phyloP scores from a whole-genome alignment of 2,888 invertebrate species.

The Barypeithes pellucidus region DNA sequence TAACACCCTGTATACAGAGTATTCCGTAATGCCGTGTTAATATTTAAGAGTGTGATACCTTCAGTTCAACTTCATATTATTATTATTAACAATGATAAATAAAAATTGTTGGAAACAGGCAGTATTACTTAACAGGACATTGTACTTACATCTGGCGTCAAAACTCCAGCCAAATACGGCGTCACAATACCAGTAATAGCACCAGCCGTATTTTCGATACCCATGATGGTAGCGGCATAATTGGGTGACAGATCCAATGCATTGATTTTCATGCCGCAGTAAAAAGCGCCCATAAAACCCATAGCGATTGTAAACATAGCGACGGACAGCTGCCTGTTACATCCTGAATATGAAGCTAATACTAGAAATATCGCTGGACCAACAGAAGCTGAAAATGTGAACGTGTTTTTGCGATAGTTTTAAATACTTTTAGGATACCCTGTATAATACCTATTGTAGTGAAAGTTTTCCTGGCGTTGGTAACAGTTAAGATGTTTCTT shows the following conservation, averaged over 20 bases:
- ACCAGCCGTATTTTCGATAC: slow-evolving; percentile 77
- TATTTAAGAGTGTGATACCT: too few relatives aligned
- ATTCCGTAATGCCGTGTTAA: too few relatives aligned
- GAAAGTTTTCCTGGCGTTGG: slow-evolving; percentile 77
- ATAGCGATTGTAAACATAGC: slow-evolving; percentile 75
- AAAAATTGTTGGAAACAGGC: too few relatives aligned
- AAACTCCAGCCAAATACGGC: slow-evolving; percentile 75
- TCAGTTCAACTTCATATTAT: too few relatives aligned
- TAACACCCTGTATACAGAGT: too few relatives aligned
- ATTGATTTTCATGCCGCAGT: slow-evolving; percentile 79
- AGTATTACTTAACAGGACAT: too few relatives aligned
- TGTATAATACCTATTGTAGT: slow-evolving; percentile 76
- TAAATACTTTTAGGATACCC: too few relatives aligned
- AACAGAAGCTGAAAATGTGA: slow-evolving; percentile 72
- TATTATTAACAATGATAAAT: too few relatives aligned
- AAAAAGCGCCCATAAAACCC: slow-evolving; percentile 81
- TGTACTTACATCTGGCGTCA: slow-evolving; percentile 75
- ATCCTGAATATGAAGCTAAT: slow-evolving; percentile 77
- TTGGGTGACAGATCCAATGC: slow-evolving; percentile 78
- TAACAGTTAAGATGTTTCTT: slow-evolving; percentile 73
- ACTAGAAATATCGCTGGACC: slow-evolving; percentile 77
- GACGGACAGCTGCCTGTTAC: slow-evolving; percentile 72
- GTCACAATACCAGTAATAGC: slow-evolving; percentile 77
- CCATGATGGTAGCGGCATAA: slow-evolving; percentile 78
- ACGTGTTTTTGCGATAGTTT: background rate